These are phyloP conservation scores for Brachyalestes nurse DNA, from an alignment of 2,797 vertebrate species.

Conservation along the genomic window DNA sequence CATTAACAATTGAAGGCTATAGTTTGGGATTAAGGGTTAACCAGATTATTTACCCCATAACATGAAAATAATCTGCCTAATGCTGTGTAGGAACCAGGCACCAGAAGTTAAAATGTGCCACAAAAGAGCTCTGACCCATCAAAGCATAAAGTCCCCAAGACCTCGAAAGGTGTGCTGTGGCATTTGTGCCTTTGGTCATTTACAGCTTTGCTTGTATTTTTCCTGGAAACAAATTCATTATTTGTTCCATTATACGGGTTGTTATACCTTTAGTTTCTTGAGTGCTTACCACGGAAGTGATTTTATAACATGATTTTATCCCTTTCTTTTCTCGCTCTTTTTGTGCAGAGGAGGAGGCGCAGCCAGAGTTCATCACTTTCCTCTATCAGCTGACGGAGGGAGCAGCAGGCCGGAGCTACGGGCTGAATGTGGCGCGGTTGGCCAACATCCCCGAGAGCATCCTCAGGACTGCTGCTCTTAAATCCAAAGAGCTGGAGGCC, in stretches of 20 bases:
- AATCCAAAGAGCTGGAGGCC: conserved; percentile 89
- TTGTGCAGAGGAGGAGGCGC: conserved; percentile 72
- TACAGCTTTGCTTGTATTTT: too few species aligned
- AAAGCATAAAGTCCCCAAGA: too few species aligned
- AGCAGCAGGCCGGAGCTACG: conserved; percentile 90
- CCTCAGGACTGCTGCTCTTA: conserved; percentile 85
- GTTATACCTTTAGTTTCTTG: not conserved
- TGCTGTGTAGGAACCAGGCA: too few species aligned
- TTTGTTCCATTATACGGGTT: too few species aligned
- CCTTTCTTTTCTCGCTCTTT: not conserved
- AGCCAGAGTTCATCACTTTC: conserved; percentile 92
- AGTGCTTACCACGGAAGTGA: not conserved
- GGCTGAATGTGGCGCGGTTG: conserved; percentile 93
- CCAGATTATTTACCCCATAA: not conserved
- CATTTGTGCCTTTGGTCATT: too few species aligned
- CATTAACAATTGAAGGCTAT: too few species aligned
- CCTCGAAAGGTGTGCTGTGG: too few species aligned
- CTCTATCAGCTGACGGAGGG: conserved; percentile 93
- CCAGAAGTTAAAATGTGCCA: too few species aligned
- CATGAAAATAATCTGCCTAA: too few species aligned
- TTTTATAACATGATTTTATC: conserved; percentile 18
- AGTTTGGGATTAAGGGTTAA: too few species aligned
- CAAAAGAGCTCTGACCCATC: too few species aligned
- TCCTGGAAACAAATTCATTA: not conserved
- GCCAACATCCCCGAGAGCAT: conserved; percentile 88